Conservation (phyloP, 2,888 invertebrate genomes). For the Rugalucina vietnamica region DNA sequence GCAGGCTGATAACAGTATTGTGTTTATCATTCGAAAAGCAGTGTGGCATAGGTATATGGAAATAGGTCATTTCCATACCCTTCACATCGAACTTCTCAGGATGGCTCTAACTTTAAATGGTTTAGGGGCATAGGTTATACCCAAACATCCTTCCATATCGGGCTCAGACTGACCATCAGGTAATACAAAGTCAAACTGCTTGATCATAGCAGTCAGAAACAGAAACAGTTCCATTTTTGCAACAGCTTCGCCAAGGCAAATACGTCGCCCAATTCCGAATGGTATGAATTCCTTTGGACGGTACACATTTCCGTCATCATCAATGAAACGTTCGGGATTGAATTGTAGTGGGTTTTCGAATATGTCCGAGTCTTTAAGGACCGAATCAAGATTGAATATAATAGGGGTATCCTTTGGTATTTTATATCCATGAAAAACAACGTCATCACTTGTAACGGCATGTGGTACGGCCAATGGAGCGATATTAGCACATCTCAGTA, state of each 20-base stretch:
- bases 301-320: constrained; percentile 34
- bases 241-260: constrained; percentile 20
- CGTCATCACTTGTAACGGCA: constrained; percentile 59
- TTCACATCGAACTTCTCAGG: too few species aligned
- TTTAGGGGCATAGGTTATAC: constrained; percentile 59
- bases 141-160: constrained; percentile 46
- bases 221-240: constrained; percentile 68
- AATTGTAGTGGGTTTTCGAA: constrained; percentile 69
- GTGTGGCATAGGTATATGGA: too few species aligned
- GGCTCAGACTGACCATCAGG: constrained; percentile 41
- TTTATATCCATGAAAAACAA: constrained; percentile 68
- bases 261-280: constrained; percentile 58
- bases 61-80: too few species aligned
- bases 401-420: constrained; percentile 71
- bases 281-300: constrained; percentile 57
- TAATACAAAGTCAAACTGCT: constrained; percentile 54
- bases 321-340: constrained; percentile 70
- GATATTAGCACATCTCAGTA: constrained; percentile 69
- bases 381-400: constrained; percentile 67
- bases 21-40: too few species aligned
- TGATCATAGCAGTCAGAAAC: constrained; percentile 55
- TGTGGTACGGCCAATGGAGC: constrained; percentile 66
- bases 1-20: too few species aligned
- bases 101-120: constrained; percentile 10
- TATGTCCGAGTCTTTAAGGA: constrained; percentile 59